Base-by-base conservation (phyloP, 1,140 invertebrate genomes). In the Drosophila murphyi region DNA sequence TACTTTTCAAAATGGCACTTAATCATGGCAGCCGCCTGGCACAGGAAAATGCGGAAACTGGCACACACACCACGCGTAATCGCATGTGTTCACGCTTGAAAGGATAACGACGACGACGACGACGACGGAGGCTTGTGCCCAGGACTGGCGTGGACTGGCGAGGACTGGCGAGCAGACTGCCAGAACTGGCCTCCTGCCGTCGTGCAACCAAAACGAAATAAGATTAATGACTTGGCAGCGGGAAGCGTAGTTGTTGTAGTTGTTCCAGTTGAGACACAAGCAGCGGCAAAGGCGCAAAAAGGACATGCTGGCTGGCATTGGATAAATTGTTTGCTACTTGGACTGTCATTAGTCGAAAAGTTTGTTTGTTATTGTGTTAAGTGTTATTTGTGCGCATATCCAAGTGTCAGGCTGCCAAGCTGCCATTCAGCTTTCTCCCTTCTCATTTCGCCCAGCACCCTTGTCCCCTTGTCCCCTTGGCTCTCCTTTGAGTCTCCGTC, bases 1-100 rank as follows among this genome's bases (percentile, higher is more conserved):
- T 91, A 91, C 88, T 91, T 91, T 91, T 91, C 88, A 91, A 91
- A 91, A 91, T 91, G 88, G 88, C 88, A 91, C 88, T 91, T 91
- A 91, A 91, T 91, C 88, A 91, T 91, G 89, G 87, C 87, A 91
- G 88, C 80, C 80, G 82, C 68, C 80, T 89, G 86, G 88, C 77
- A 73, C 88, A 88, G 88, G 88, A 83, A 81, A 91, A 89, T 88
- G 77, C 88, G 83, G 88, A 91, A 89, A 89, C 85, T 86, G 78
- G 80, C 71, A 81, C 80, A 90, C 85, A 90, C 86, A 76, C 80
- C 79, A 89, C 74, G 82, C 85, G 88, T 91, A 91, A 91, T 91
- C 88, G 88, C 83, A 91, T 91, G 88, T 91, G 88, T 91, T 91
- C 82, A 89, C 88, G 88, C 83, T 91, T 91, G 82, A 91, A 91